Conservation (phyloP, 2,797 vertebrate species). For the Macroramphosus scolopax region DNA sequence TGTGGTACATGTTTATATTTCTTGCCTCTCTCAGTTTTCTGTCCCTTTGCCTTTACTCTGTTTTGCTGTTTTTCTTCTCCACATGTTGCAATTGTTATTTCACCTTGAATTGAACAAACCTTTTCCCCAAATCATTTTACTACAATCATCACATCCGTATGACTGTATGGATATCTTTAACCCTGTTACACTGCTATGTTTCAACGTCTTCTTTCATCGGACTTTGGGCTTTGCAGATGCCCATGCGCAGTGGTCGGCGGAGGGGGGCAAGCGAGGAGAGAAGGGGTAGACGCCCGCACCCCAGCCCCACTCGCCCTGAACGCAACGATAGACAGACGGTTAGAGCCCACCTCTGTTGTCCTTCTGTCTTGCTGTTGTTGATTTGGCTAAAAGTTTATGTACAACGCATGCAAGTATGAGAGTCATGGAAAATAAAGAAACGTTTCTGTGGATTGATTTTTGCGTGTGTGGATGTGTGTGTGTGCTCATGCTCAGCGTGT, state of each 20-base stretch:
- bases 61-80: constrained; percentile 14
- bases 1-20: too few relatives aligned
- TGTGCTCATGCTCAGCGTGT: constrained; percentile 38
- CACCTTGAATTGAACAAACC: constrained; percentile 17
- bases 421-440: constrained; percentile 36
- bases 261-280: constrained; percentile 82
- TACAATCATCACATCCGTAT: background rate
- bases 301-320: constrained; percentile 78
- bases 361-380: too few relatives aligned
- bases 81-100: constrained; percentile 26
- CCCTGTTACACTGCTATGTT: background rate
- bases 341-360: constrained; percentile 55
- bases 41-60: constrained; percentile 12
- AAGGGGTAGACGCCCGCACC: constrained; percentile 79
- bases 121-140: constrained; percentile 21
- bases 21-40: constrained; percentile 10
- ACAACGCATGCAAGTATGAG: constrained; percentile 14
- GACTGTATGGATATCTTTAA: background rate
- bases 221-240: constrained; percentile 74
- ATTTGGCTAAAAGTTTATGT: constrained; percentile 13
- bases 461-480: constrained; percentile 21
- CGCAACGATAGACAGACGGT: constrained; percentile 80
- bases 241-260: constrained; percentile 82
- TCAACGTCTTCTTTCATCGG: constrained; percentile 18
- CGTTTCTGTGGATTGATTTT: constrained; percentile 30